Base-by-base conservation (phyloP, 2,797 vertebrate genomes). In the Chromis chromis region DNA sequence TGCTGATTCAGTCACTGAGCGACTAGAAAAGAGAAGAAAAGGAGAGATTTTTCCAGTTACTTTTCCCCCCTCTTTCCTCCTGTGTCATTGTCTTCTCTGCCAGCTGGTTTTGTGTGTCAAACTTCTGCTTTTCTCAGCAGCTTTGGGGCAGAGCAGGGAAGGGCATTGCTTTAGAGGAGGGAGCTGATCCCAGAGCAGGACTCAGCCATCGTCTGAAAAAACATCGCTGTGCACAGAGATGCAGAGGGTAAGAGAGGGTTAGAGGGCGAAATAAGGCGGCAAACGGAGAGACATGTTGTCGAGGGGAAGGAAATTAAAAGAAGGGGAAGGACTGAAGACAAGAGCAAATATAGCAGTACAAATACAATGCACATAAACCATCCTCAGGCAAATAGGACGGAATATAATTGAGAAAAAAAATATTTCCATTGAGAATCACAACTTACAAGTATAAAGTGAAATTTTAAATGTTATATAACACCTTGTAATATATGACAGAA, bases 81-180 rank as follows among this genome's bases (percentile, higher is more conserved):
- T 33, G 21, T 69, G 68, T 65, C 21, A 4, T 44, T 48, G 49
- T 78, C 62, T 60, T 59, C 40, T 71, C 17, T 74, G 62, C 63
- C n/a, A 4, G 39, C 27, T 74, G 64, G 55, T 85, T 90, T 81
- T 84, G 58, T 56, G 2, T 73, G 64, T 83, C 27, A 0, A 50
- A 27, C 59, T 71, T 82, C 63, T 86, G 85, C 79, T 84, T 75
- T 33, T 76, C 77, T 91, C 84, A 88, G 87, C 85, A 88, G 71
- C 76, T 89, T 79, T 70, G 39, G 71, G 62, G 67, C 59, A 79
- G 69, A 75, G 74, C 53, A 21, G 65, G 56, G 50, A 56, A 31
- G 60, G 70, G 58, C 68, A 62, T 66, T 81, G 69, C 61, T 76
- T 82, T 72, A 76, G 70, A 66, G 55, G 25, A 65, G 36, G 57